Percentiles rank a stretch among this genome's conserved stretches.
Conservation (phyloP, 2,888 invertebrate genomes). For the Parasteatoda lunata region DNA sequence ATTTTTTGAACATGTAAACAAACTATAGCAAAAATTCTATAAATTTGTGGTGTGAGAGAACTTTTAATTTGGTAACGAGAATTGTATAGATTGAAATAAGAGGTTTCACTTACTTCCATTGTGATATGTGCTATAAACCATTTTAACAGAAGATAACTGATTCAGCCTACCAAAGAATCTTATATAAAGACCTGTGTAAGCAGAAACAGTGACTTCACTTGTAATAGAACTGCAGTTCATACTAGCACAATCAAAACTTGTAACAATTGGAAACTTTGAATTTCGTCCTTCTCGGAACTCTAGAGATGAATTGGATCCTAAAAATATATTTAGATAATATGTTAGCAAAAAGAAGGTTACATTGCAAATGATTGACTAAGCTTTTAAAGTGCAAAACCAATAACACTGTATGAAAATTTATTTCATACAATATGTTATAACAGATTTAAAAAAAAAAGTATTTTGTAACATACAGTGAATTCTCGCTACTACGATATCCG, state of each 20-base stretch:
- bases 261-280: slow-evolving; percentile 42
- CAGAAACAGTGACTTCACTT: slow-evolving; percentile 27
- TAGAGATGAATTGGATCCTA: slow-evolving; percentile 27
- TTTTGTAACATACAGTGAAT: too few species aligned
- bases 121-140: slow-evolving; percentile 35
- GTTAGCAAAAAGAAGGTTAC: too few species aligned
- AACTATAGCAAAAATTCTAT: too few species aligned
- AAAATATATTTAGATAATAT: neutral
- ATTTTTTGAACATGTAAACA: too few species aligned
- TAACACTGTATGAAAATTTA: too few species aligned
- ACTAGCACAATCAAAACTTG: slow-evolving; percentile 19
- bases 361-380: too few species aligned
- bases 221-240: slow-evolving; percentile 11
- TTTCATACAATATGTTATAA: too few species aligned
- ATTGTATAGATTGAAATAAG: neutral
- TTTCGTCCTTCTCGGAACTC: slow-evolving; percentile 43
- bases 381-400: too few species aligned
- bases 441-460: too few species aligned
- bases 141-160: slow-evolving; percentile 17
- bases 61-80: neutral
- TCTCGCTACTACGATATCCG: too few species aligned
- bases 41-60: too few species aligned
- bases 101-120: slow-evolving; percentile 38
- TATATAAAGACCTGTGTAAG: slow-evolving; percentile 34
- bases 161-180: slow-evolving; percentile 43